Evolutionary conservation across 2,113 vertebrate species (phyloP), one percentile per base, ranked within the genome.

Genomic region (Aspidoscelis tigris): DNA sequence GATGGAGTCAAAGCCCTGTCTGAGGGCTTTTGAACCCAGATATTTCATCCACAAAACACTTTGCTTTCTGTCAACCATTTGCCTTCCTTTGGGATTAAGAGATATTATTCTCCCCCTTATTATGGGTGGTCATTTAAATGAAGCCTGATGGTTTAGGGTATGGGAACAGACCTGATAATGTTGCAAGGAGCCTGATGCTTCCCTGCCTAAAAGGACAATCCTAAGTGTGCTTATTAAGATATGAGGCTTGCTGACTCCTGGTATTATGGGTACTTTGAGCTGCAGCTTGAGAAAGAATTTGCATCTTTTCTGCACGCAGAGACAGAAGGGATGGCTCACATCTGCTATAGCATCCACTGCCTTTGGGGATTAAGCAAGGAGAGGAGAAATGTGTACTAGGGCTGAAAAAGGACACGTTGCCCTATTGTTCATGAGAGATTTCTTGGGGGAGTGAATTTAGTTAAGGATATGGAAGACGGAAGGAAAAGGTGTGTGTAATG

Each of bases 331-430:
- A 6, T 39, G 3, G 73, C 26, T 70, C 26, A n/a, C 26, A 39
- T 69, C 65, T 81, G 64, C 26, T 64, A 12, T 18, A 76, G 12
- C 16, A 47, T 81, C 69, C 83, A 50, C 84, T 86, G 88, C 85
- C 89, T 89, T 72, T 11, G 55, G 85, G 68, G 68, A 65, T 88
- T 88, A 81, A 90, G 83, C 87, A 72, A 50, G 55, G 81, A 72
- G 75, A 88, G 73, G 39, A 76, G 39, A 77, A 70, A 41, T 11
- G 5, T 9, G 26, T 75, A 82, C 33, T 58, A 7, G 43, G 44
- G 76, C 55, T 50, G 75, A 72, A 83, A n/a, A 55, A 86, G 78
- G 33, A 81, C n/a, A 65, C 41, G 4, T 33, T 55, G 72, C 69
- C 69, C 76, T 79, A 72, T 76, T 8, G 7, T 64, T 61, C 53